A percentile compares a stretch with the other conserved stretches of the same genome.
phyloP scores from a whole-genome alignment of 2,888 invertebrate genomes.

The Xestia rhomboidea region DNA sequence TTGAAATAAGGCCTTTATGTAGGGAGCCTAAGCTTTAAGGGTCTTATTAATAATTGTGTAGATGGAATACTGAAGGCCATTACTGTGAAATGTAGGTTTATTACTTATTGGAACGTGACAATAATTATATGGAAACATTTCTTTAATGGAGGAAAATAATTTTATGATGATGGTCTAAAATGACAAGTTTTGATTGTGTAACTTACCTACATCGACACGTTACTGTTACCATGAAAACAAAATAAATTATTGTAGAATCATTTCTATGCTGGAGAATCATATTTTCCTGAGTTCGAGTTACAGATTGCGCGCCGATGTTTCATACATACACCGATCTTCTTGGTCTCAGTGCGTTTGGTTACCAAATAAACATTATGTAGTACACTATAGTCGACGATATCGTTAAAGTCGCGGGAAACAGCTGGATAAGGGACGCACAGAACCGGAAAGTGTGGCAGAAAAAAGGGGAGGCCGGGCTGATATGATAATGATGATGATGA shows the following conservation, averaged over 20 bases:
- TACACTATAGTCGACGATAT: too few species aligned
- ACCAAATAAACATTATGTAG: not conserved
- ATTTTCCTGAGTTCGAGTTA: too few species aligned
- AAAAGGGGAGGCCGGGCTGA: too few species aligned
- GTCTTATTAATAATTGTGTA: constrained; percentile 12
- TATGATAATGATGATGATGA: too few species aligned
- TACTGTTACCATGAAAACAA: not conserved
- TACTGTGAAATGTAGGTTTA: constrained; percentile 1
- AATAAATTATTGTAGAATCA: too few species aligned
- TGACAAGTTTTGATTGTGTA: not conserved
- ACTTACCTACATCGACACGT: not conserved
- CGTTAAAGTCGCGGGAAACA: too few species aligned
- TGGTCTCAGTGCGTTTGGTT: not conserved
- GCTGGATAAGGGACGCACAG: too few species aligned
- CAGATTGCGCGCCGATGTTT: too few species aligned
- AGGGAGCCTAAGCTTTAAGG: not conserved
- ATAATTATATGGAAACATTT: not conserved
- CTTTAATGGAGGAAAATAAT: not conserved
- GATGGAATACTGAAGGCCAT: not conserved
- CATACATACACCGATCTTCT: too few species aligned
- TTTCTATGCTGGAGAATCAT: too few species aligned
- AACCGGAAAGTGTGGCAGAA: too few species aligned
- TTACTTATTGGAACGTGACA: not conserved
- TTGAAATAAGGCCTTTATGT: not conserved
- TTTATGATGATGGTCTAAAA: not conserved